Evolutionary conservation across 2,888 invertebrate species (phyloP).

Genomic region (Meiosimyza decipiens): DNA sequence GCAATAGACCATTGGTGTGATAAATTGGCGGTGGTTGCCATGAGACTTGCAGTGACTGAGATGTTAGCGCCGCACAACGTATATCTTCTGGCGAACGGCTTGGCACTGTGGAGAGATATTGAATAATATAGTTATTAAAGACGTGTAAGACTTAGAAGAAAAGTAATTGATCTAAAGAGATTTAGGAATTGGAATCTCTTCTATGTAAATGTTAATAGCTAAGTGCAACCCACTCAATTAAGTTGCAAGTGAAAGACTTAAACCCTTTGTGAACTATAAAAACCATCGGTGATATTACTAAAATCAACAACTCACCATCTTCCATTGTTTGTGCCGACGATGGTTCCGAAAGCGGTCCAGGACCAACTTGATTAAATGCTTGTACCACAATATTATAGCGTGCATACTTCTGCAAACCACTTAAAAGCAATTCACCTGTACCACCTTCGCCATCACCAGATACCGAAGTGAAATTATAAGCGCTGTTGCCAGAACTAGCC

Average conservation of each 20-base stretch:
- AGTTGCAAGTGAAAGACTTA: too few species aligned
- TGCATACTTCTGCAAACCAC: slow-evolving; percentile 74
- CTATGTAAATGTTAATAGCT: too few species aligned
- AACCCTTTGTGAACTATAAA: too few species aligned
- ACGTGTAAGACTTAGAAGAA: too few species aligned
- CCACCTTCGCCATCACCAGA: slow-evolving; percentile 78
- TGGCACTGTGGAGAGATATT: slow-evolving; percentile 71
- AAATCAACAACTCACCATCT: slow-evolving; percentile 71
- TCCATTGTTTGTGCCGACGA: slow-evolving; percentile 78
- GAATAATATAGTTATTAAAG: too few species aligned
- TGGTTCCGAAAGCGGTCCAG: slow-evolving; percentile 78
- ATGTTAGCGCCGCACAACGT: slow-evolving; percentile 78
- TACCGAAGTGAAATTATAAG: slow-evolving; percentile 77
- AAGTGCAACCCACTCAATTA: too few species aligned
- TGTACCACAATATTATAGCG: slow-evolving; percentile 78
- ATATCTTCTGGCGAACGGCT: slow-evolving; percentile 83
- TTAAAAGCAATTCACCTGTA: slow-evolving; percentile 73
- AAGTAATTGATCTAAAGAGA: too few species aligned
- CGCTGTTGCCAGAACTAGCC: slow-evolving; percentile 68
- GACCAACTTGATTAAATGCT: slow-evolving; percentile 80
- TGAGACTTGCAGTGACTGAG: slow-evolving; percentile 80
- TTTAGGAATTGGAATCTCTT: too few species aligned
- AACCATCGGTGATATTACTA: background rate
- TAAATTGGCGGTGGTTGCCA: slow-evolving; percentile 83
- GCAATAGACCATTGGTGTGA: slow-evolving; percentile 80